These are phyloP conservation scores for Drosophila villosipedis DNA, from an alignment of 2,888 invertebrate species.

Conservation along the genomic window DNA sequence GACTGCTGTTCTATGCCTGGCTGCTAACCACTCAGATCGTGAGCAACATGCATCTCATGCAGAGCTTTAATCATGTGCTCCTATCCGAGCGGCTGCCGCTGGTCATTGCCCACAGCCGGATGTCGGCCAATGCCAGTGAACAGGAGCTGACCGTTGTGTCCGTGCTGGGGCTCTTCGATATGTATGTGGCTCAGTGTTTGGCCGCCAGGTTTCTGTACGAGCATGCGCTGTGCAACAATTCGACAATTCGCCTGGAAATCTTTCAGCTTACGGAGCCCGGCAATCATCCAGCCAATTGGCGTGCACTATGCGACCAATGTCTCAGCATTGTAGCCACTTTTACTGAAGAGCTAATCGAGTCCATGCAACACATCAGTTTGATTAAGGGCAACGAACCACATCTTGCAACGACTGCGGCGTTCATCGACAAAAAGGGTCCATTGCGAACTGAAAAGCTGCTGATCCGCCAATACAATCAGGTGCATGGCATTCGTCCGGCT, in stretches of 20 bases:
- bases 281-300: slow-evolving; percentile 96
- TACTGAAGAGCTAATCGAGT: slow-evolving; percentile 87
- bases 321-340: slow-evolving; percentile 88
- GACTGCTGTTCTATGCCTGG: slow-evolving; percentile 89
- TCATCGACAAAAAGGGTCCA: slow-evolving; percentile 56
- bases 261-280: slow-evolving; percentile 92
- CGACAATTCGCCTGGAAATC: slow-evolving; percentile 87
- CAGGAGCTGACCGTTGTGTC: slow-evolving; percentile 87
- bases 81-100: slow-evolving; percentile 88
- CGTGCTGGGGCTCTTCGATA: slow-evolving; percentile 86
- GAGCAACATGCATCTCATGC: slow-evolving; percentile 90
- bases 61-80: slow-evolving; percentile 89
- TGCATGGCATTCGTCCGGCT: slow-evolving; percentile 82
- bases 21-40: slow-evolving; percentile 89
- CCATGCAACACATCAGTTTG: slow-evolving; percentile 83
- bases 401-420: slow-evolving; percentile 32
- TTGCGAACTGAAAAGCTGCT: slow-evolving; percentile 82
- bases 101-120: slow-evolving; percentile 36
- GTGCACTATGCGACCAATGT: slow-evolving; percentile 88
- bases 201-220: slow-evolving; percentile 91
- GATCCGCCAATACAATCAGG: slow-evolving; percentile 83
- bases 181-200: slow-evolving; percentile 90
- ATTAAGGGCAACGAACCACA: slow-evolving; percentile 55
- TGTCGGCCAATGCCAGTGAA: slow-evolving; percentile 86
- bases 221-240: slow-evolving; percentile 87